These are phyloP conservation scores for Syrmaticus mikado DNA, from an alignment of 2,113 vertebrate species.

Conservation along the genomic window DNA sequence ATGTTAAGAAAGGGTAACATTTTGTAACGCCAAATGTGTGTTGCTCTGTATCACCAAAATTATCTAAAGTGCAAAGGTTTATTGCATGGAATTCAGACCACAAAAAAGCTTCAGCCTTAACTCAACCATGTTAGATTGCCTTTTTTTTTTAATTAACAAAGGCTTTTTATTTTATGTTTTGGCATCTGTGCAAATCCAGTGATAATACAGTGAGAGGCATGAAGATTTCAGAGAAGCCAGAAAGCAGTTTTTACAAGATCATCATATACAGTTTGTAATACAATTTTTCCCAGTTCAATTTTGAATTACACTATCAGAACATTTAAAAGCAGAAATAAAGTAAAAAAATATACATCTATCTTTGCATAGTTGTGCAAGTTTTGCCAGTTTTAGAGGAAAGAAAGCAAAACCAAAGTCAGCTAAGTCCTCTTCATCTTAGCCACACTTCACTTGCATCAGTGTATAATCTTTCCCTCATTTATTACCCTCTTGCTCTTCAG, in stretches of 20 bases:
- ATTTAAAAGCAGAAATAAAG: not conserved
- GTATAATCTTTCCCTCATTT: not conserved
- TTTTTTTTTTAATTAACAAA: slow-evolving; percentile 21
- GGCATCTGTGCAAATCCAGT: not conserved
- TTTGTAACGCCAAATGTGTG: not conserved
- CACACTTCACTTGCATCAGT: not conserved
- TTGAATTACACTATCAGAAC: not conserved
- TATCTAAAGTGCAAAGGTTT: slow-evolving; percentile 12
- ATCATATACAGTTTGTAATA: not conserved
- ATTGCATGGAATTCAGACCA: not conserved
- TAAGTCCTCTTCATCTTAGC: not conserved
- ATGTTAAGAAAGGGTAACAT: slow-evolving; percentile 17
- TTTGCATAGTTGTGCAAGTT: not conserved
- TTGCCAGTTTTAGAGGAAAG: not conserved
- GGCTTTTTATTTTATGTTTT: not conserved
- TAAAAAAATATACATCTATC: not conserved
- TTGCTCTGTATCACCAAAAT: not conserved
- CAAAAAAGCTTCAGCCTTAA: not conserved
- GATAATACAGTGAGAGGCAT: not conserved
- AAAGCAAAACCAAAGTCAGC: not conserved
- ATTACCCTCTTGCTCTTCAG: not conserved
- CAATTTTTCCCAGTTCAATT: not conserved
- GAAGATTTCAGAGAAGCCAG: not conserved
- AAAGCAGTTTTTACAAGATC: not conserved
- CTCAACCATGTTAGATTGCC: not conserved